Conservation (phyloP, 1,140 invertebrate species). For the Branchinecta lindahli region DNA sequence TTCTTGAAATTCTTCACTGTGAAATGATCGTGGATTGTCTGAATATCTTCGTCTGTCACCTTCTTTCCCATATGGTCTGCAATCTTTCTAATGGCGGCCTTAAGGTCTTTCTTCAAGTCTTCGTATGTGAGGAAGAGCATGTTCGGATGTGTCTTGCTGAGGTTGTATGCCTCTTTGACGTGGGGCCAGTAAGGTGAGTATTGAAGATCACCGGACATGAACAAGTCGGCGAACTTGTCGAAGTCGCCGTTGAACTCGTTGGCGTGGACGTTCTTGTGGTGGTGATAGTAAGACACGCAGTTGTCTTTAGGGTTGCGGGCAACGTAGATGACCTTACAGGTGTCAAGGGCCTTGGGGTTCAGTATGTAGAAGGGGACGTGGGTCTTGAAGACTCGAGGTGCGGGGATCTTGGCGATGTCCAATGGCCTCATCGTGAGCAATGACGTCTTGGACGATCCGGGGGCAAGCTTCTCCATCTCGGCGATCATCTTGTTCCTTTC, state of each 20-base stretch:
- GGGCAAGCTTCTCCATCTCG: not conserved
- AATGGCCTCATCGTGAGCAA: not conserved
- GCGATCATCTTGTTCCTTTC: not conserved
- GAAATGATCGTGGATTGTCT: slow-evolving; percentile 50
- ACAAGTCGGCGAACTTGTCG: slow-evolving; percentile 63
- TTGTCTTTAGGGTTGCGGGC: slow-evolving; percentile 85
- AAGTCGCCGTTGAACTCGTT: slow-evolving; percentile 46
- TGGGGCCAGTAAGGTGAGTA: slow-evolving; percentile 49
- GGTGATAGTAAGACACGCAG: slow-evolving; percentile 80
- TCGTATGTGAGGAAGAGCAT: slow-evolving; percentile 68
- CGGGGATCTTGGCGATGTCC: not conserved
- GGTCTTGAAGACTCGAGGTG: slow-evolving; percentile 17
- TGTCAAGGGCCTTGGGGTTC: slow-evolving; percentile 20
- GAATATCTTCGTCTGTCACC: slow-evolving; percentile 45
- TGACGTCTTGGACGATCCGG: not conserved
- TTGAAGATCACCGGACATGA: slow-evolving; percentile 46
- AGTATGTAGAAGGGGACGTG: slow-evolving; percentile 19
- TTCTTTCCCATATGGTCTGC: slow-evolving; percentile 53
- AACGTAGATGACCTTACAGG: slow-evolving; percentile 55
- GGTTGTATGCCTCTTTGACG: slow-evolving; percentile 51
- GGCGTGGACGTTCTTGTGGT: slow-evolving; percentile 51
- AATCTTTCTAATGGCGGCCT: slow-evolving; percentile 44
- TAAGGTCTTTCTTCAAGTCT: slow-evolving; percentile 59
- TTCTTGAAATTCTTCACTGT: slow-evolving; percentile 49
- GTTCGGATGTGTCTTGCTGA: slow-evolving; percentile 48